Evolutionary conservation across 2,797 vertebrate genomes (phyloP).

Genomic region (Acestrorhynchus altus): DNA sequence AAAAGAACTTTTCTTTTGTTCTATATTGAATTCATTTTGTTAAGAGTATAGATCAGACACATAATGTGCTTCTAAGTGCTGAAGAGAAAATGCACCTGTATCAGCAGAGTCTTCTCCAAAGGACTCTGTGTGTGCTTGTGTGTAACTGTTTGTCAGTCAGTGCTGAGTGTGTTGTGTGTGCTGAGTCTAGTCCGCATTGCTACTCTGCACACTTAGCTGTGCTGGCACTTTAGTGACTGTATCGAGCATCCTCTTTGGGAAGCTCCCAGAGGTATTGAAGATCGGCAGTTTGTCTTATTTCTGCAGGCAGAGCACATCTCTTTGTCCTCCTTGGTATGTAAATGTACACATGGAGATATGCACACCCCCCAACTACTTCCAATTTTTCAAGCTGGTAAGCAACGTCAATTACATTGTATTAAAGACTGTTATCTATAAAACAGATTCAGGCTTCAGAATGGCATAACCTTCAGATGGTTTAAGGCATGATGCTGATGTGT

Average conservation of each 20-base stretch:
- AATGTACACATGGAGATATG: conserved; percentile 5
- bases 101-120: not conserved
- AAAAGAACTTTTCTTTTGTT: no score
- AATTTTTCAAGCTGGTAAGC: no score
- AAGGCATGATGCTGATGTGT: no score
- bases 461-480: no score
- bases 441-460: no score
- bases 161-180: conserved; percentile 12
- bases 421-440: no score
- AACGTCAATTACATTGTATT: no score
- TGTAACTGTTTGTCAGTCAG: conserved; percentile 4
- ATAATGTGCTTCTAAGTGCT: no score
- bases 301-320: conserved; percentile 68
- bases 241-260: conserved; percentile 64
- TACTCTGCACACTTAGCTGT: conserved; percentile 69
- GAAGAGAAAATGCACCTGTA: not conserved
- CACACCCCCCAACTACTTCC: not conserved
- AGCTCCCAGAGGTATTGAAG: conserved; percentile 66
- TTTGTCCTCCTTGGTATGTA: conserved; percentile 32
- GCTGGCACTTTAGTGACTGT: conserved; percentile 65
- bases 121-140: not conserved
- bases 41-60: no score
- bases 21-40: no score
- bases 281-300: conserved; percentile 68
- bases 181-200: conserved; percentile 3